Conservation (phyloP, 2,797 vertebrate genomes). For the Spea hammondii region DNA sequence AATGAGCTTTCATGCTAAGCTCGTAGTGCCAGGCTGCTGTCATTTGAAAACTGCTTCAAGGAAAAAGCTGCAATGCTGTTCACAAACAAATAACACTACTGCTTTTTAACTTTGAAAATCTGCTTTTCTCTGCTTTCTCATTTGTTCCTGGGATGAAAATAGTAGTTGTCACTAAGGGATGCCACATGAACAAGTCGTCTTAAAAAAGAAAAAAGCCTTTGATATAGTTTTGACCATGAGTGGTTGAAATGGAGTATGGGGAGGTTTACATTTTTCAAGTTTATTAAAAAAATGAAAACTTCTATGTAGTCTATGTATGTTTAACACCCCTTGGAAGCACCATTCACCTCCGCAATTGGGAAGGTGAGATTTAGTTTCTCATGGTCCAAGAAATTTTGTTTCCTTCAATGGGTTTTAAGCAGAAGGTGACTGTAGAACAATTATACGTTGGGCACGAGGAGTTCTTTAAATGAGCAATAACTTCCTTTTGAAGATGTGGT, state of each 20-base stretch:
- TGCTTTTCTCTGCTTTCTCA: slow-evolving; percentile 31
- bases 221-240: not conserved
- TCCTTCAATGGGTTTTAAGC: no score
- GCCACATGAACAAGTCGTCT: slow-evolving; percentile 28
- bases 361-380: no score
- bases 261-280: not conserved
- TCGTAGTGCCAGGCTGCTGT: slow-evolving; percentile 39
- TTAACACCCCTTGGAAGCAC: no score
- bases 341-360: no score
- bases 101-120: slow-evolving; percentile 39
- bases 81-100: slow-evolving; percentile 33
- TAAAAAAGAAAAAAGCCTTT: slow-evolving; percentile 4
- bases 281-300: no score
- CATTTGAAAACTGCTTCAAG: slow-evolving; percentile 32
- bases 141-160: slow-evolving; percentile 44
- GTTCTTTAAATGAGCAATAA: no score
- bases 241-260: not conserved
- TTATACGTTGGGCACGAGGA: no score
- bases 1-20: slow-evolving; percentile 41
- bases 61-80: slow-evolving; percentile 36
- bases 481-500: no score
- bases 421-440: no score
- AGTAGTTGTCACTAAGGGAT: slow-evolving; percentile 33
- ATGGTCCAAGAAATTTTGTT: no score
- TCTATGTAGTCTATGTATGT: no score